Conservation (phyloP, 2,888 invertebrate species). For the Epistrophe eligans region DNA sequence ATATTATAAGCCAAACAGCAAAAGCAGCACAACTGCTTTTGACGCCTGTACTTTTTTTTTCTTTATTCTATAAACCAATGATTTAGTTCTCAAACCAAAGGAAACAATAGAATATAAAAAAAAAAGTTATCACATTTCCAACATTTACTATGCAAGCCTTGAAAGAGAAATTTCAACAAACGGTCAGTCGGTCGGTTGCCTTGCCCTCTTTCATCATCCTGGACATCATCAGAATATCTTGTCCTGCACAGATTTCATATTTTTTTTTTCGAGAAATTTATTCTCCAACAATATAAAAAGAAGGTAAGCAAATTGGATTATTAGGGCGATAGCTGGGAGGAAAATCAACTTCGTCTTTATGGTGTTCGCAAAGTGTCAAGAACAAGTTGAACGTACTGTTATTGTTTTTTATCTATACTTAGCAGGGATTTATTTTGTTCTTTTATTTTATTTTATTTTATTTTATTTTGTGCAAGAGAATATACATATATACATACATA, state of each 20-base stretch:
- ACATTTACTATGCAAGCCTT: background rate
- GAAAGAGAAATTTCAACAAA: background rate
- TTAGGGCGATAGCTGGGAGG: background rate
- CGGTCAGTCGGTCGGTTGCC: too few relatives aligned
- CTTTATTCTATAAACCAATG: background rate
- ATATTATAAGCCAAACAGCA: background rate
- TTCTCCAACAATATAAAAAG: background rate
- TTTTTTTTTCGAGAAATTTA: slow-evolving; percentile 2
- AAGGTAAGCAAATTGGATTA: slow-evolving; percentile 21
- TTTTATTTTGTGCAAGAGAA: background rate
- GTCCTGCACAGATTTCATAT: slow-evolving; percentile 19
- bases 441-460: background rate
- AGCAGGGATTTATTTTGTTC: background rate
- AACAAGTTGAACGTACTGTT: slow-evolving; percentile 18
- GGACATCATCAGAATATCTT: slow-evolving; percentile 15
- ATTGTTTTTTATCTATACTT: slow-evolving; percentile 7
- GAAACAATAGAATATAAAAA: background rate
- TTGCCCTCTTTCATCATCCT: background rate
- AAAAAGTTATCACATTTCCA: slow-evolving; percentile 9
- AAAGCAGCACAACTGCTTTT: slow-evolving; percentile 5
- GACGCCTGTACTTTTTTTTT: slow-evolving; percentile 3
- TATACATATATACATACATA: background rate
- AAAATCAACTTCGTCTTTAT: slow-evolving; percentile 24
- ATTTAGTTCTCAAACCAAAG: background rate
- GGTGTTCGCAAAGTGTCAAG: slow-evolving; percentile 12